These are phyloP conservation scores for Bellardia bayeri DNA, from an alignment of 2,888 invertebrate genomes.

Conservation along the genomic window DNA sequence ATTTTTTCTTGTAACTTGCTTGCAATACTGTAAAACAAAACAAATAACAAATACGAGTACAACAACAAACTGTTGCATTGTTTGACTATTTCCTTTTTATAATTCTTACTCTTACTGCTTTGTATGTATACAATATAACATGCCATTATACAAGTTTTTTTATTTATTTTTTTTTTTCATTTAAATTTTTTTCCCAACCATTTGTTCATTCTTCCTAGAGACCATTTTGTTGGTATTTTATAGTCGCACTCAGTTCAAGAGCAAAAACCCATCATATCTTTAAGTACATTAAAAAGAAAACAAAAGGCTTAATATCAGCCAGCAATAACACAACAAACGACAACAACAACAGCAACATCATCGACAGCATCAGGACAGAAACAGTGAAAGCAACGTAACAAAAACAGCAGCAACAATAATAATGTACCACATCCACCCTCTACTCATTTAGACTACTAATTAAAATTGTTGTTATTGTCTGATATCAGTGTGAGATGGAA, in stretches of 20 bases:
- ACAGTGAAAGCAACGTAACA: slow-evolving; percentile 48
- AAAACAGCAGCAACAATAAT: slow-evolving; percentile 55
- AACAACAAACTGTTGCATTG: slow-evolving; percentile 68
- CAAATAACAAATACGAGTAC: not conserved
- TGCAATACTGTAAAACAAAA: slow-evolving; percentile 9
- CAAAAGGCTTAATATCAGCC: slow-evolving; percentile 67
- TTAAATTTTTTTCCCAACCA: not conserved
- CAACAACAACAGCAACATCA: slow-evolving; percentile 28
- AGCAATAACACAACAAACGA: slow-evolving; percentile 56
- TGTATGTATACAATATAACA: slow-evolving; percentile 24
- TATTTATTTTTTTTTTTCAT: slow-evolving; percentile 2
- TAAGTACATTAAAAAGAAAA: slow-evolving; percentile 67
- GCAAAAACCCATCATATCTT: slow-evolving; percentile 68
- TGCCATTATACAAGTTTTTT: slow-evolving; percentile 32
- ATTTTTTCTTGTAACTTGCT: slow-evolving; percentile 24
- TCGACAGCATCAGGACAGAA: slow-evolving; percentile 38
- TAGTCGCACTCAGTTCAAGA: slow-evolving; percentile 58
- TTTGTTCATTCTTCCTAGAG: slow-evolving; percentile 28
- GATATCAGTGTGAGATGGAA: slow-evolving; percentile 9
- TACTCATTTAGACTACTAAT: slow-evolving; percentile 70
- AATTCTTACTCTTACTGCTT: slow-evolving; percentile 21
- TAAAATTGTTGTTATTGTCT: slow-evolving; percentile 68
- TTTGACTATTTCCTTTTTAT: slow-evolving; percentile 13
- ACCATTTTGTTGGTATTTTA: slow-evolving; percentile 65
- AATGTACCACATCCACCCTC: slow-evolving; percentile 68